Conservation (phyloP, 1,140 invertebrate species). For the Mamestra configurata region DNA sequence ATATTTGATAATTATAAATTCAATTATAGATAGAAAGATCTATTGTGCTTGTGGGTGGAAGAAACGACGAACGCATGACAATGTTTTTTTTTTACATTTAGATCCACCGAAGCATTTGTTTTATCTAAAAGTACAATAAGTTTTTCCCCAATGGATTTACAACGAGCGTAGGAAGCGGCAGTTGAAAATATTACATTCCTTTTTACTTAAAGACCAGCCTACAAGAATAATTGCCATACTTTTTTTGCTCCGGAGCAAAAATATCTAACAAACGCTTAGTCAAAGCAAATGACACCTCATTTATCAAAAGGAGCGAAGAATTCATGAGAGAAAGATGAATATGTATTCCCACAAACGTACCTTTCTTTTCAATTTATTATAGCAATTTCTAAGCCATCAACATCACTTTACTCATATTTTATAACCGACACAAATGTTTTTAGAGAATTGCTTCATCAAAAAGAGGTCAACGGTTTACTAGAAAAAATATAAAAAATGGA, state of each 20-base stretch:
- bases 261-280: neutral
- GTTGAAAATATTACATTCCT: neutral
- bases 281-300: neutral
- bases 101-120: too few relatives aligned
- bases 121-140: too few relatives aligned
- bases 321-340: neutral
- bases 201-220: too few relatives aligned
- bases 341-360: neutral
- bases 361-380: neutral
- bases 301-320: conserved; percentile 8
- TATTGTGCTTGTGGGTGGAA: too few relatives aligned
- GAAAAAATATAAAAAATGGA: neutral
- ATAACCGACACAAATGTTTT: neutral
- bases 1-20: too few relatives aligned
- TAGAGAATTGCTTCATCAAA: neutral
- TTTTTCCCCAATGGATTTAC: neutral
- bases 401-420: neutral
- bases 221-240: neutral
- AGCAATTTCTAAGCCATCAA: neutral
- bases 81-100: too few relatives aligned
- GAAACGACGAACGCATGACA: too few relatives aligned
- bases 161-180: neutral
- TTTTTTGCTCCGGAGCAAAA: neutral
- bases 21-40: too few relatives aligned
- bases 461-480: neutral